Percentiles rank a stretch among this genome's conserved stretches.
Conservation (phyloP, 2,888 invertebrate species). For the Hemaris fuciformis region DNA sequence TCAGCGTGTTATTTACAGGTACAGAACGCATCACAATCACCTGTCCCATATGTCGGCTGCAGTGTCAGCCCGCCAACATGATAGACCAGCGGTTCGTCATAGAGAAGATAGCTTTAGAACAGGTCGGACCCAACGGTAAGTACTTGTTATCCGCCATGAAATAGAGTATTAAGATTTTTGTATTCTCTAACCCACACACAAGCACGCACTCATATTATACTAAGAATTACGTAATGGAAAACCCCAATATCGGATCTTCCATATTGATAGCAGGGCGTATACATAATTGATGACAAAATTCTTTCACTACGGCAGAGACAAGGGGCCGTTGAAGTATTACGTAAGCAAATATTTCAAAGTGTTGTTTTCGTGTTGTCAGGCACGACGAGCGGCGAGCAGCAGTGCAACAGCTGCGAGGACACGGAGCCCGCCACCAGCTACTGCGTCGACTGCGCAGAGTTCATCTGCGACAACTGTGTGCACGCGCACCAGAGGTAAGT, state of each 20-base stretch:
- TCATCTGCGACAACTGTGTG: conserved; percentile 95
- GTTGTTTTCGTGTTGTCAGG: conserved; percentile 37
- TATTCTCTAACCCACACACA: too few relatives aligned
- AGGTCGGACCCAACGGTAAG: conserved; percentile 50
- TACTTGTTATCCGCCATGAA: background rate
- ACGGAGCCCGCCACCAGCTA: conserved; percentile 91
- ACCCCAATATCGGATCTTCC: too few relatives aligned
- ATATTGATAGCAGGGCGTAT: too few relatives aligned
- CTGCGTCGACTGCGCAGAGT: conserved; percentile 95
- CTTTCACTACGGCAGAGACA: too few relatives aligned
- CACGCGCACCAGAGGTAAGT: conserved; percentile 93
- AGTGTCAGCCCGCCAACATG: conserved; percentile 86
- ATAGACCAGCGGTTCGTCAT: conserved; percentile 92
- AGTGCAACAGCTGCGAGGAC: conserved; percentile 93
- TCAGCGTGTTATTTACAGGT: conserved; percentile 37
- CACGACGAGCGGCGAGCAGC: conserved; percentile 59
- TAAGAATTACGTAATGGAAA: too few relatives aligned
- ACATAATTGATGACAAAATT: too few relatives aligned
- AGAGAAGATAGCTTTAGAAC: conserved; percentile 82
- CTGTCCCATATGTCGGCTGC: conserved; percentile 88
- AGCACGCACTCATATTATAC: too few relatives aligned
- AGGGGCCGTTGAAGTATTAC: too few relatives aligned
- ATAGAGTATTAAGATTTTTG: too few relatives aligned
- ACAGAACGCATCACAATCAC: conserved; percentile 73
- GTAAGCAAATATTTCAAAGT: background rate